These are phyloP conservation scores for Anadara kagoshimensis DNA, from an alignment of 1,140 invertebrate genomes.

Conservation along the genomic window DNA sequence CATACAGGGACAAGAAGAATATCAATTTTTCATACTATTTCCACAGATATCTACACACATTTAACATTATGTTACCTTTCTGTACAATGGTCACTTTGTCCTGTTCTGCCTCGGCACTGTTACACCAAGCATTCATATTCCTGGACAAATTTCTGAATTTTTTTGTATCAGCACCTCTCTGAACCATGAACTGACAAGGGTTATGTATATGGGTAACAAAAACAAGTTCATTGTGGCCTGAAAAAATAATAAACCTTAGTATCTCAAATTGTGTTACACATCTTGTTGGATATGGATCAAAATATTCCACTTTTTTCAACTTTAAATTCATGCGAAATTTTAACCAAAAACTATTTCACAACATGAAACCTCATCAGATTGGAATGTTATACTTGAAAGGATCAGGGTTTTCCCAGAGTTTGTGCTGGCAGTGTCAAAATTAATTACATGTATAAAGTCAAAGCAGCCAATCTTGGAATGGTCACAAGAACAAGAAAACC, in stretches of 20 bases:
- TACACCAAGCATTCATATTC: conserved; percentile 44
- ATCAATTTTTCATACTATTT: too few relatives aligned
- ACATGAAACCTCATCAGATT: neutral
- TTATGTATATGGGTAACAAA: conserved; percentile 56
- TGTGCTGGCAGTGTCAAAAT: too few relatives aligned
- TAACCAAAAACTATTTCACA: neutral
- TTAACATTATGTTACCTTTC: too few relatives aligned
- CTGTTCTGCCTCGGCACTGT: conserved; percentile 7
- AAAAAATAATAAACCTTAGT: neutral
- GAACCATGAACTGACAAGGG: conserved; percentile 51
- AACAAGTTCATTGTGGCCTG: conserved; percentile 43
- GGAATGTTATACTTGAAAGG: too few relatives aligned
- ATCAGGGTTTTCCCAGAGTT: too few relatives aligned
- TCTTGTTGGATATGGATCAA: neutral
- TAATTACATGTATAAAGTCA: too few relatives aligned
- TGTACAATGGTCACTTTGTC: conserved; percentile 14
- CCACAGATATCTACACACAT: too few relatives aligned
- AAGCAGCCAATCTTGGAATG: too few relatives aligned
- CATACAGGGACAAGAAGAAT: too few relatives aligned
- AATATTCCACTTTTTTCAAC: neutral
- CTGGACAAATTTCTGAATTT: conserved; percentile 28
- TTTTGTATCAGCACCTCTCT: conserved; percentile 27
- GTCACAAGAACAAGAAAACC: too few relatives aligned
- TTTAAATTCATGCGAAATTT: neutral
- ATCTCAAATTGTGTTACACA: neutral